Evolutionary conservation across 2,797 vertebrate species (phyloP).

Genomic region (Cuculus canorus): DNA sequence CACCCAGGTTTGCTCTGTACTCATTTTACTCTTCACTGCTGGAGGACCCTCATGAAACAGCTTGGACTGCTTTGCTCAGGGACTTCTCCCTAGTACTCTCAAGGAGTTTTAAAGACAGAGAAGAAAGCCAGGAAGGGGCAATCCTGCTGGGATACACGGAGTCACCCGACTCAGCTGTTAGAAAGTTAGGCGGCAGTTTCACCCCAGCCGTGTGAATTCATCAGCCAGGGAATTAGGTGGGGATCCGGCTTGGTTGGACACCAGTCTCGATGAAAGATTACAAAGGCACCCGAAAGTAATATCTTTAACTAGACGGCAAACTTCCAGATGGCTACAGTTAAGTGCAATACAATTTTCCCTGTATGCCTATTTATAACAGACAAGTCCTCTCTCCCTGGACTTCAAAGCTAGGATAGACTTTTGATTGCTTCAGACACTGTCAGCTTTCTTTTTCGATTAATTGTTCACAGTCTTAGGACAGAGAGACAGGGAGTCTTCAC

Average conservation of each 20-base stretch:
- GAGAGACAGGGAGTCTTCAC: neutral
- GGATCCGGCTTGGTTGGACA: neutral
- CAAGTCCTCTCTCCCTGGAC: neutral
- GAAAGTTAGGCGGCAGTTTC: neutral
- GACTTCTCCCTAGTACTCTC: neutral
- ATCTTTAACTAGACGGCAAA: neutral
- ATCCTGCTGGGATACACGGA: neutral
- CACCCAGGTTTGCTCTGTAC: rapidly evolving
- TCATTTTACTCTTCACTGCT: rapidly evolving
- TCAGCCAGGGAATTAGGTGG: neutral
- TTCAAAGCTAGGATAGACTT: neutral
- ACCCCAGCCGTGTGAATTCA: neutral
- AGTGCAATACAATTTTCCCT: neutral
- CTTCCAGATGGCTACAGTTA: neutral
- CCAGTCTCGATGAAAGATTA: neutral
- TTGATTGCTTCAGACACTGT: neutral
- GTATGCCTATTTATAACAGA: neutral
- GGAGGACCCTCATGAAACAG: neutral
- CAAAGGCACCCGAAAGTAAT: neutral
- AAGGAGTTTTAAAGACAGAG: neutral
- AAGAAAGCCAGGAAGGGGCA: neutral
- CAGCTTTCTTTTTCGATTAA: neutral
- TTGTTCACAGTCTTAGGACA: neutral
- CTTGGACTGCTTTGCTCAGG: neutral
- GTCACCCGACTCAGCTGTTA: neutral